These are phyloP conservation scores for Teleiodes luculella DNA, from an alignment of 2,888 invertebrate species.

Conservation along the genomic window DNA sequence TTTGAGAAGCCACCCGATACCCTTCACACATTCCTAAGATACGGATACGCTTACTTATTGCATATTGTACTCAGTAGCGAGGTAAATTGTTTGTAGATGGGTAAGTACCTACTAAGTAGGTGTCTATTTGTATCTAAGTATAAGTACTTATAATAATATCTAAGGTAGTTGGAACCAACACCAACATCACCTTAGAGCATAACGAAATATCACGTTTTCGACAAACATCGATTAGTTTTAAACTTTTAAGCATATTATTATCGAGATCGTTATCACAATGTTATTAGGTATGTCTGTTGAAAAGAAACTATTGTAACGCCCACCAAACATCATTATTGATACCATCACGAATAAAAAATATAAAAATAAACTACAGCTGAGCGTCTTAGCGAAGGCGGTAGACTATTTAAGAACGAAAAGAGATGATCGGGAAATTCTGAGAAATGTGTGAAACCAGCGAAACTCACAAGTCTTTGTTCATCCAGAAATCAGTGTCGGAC, in stretches of 20 bases:
- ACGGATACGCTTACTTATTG: neutral
- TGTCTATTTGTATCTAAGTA: no score
- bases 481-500: slow-evolving; percentile 24
- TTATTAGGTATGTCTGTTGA: slow-evolving; percentile 58
- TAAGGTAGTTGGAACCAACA: no score
- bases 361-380: neutral
- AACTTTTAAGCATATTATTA: slow-evolving; percentile 50
- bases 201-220: neutral
- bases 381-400: neutral
- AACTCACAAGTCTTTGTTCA: slow-evolving; percentile 21
- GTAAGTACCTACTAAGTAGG: no score
- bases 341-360: slow-evolving; percentile 26
- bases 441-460: slow-evolving; percentile 24
- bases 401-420: neutral
- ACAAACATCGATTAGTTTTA: slow-evolving; percentile 34
- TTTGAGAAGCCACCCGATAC: neutral
- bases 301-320: slow-evolving; percentile 65
- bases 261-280: slow-evolving; percentile 59
- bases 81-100: no score
- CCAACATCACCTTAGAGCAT: neutral
- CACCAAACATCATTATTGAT: slow-evolving; percentile 34
- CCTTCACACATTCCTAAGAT: slow-evolving; percentile 7
- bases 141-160: no score
- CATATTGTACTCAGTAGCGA: no score
- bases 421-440: slow-evolving; percentile 13